Base-by-base conservation (phyloP, 2,888 invertebrate genomes). In the Pyrocoelia pectoralis region DNA sequence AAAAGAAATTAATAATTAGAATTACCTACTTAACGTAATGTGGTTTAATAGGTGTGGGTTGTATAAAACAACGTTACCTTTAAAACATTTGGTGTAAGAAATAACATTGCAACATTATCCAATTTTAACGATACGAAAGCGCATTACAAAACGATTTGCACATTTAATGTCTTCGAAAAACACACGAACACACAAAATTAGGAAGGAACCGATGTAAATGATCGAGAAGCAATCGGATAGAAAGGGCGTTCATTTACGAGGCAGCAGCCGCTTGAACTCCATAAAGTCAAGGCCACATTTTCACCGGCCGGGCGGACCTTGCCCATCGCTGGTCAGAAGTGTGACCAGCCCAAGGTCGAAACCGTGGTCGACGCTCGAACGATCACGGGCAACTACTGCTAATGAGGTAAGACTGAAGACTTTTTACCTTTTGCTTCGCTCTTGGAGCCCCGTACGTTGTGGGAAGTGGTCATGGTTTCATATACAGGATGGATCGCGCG, bases 301-400 rank as follows among this genome's bases (percentile, higher is more conserved):
- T 79, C 79, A 78, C 77, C 76, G 73, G 57, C 69, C 69, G 69
- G 76, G 75, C 77, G 79, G 79, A 79, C 79, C 79, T 79, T 79
- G 78, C 73, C 75, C 76, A 77, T 72, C 73, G 76, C 77, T 74
- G 75, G 76, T 76, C 78, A 78, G 77, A 77, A 78, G 77, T 78
- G 78, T 78, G 79, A 78, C 79, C 78, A 78, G 77, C 77, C 75
- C 79, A 79, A 79, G 79, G 79, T 75, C 79, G 76, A 61, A 61
- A 66, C 66, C 70, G 69, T 72, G 72, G 72, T 72, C 72, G 73
- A 69, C 70, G 73, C 68, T 72, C 70, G 66, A 65, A 67, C 61
- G 65, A 63, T 66, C 67, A 55, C 66, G 66, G 68, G 70, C 67
- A 70, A 71, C 72, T 68, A 64, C 72, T 66, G 72, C 70, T 72